phyloP scores from a whole-genome alignment of 2,888 invertebrate species.

The Apoda limacodes region DNA sequence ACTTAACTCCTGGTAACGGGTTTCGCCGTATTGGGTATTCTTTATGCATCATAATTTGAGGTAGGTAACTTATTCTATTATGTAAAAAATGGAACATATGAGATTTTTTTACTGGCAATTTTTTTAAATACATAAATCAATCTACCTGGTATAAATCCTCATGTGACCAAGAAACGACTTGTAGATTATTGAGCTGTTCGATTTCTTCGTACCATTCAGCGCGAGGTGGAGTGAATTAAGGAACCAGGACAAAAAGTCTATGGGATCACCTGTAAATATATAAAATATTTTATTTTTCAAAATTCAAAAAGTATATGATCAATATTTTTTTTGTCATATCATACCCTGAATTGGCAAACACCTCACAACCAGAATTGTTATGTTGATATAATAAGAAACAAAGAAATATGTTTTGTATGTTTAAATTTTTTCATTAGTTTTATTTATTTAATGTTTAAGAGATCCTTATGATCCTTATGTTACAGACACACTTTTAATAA shows the following conservation, averaged over 20 bases:
- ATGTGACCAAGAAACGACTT: constrained; percentile 94
- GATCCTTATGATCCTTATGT: too few relatives aligned
- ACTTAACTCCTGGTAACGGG: too few relatives aligned
- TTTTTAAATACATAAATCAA: too few relatives aligned
- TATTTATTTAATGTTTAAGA: not conserved
- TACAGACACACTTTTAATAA: too few relatives aligned
- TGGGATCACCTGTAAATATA: constrained; percentile 87
- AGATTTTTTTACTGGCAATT: too few relatives aligned
- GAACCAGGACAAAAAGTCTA: constrained; percentile 98
- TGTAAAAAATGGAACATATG: too few relatives aligned
- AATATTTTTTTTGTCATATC: not conserved
- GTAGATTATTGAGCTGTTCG: constrained; percentile 92
- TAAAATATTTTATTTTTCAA: constrained; percentile 6
- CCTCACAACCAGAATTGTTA: too few relatives aligned
- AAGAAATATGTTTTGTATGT: not conserved
- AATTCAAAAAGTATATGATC: constrained; percentile 4
- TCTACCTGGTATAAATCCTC: constrained; percentile 81
- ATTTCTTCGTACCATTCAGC: constrained; percentile 90
- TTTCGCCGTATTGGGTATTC: too few relatives aligned
- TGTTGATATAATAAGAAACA: not conserved
- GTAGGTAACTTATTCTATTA: too few relatives aligned
- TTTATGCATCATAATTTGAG: too few relatives aligned
- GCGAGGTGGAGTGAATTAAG: constrained; percentile 95
- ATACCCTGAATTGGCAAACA: too few relatives aligned
- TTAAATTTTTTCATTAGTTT: not conserved